phyloP scores from a whole-genome alignment of 2,888 invertebrate species.

The Agonopterix subpropinquella region DNA sequence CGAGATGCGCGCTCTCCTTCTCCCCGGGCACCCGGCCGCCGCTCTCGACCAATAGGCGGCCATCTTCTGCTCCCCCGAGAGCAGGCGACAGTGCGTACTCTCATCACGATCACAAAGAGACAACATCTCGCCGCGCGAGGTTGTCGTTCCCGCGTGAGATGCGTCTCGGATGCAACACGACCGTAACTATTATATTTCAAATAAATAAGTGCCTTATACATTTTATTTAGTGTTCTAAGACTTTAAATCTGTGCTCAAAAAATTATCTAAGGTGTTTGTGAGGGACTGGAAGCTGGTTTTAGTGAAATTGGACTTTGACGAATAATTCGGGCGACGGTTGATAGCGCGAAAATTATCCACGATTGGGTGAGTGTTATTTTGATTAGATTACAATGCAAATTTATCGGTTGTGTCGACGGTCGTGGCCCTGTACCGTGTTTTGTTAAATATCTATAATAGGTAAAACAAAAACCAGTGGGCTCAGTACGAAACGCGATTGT shows the following conservation, averaged over 20 bases:
- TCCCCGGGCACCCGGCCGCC: constrained; percentile 52
- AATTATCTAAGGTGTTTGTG: constrained; percentile 49
- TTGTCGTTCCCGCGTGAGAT: constrained; percentile 60
- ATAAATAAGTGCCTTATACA: constrained; percentile 38
- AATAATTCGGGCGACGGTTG: constrained; percentile 46
- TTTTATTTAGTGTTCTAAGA: constrained; percentile 38
- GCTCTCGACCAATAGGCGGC: constrained; percentile 70
- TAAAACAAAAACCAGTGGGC: constrained; percentile 30
- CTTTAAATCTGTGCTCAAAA: constrained; percentile 57
- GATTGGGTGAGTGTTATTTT: constrained; percentile 68
- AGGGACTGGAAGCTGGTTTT: constrained; percentile 44
- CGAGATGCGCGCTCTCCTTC: constrained; percentile 67
- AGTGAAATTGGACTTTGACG: constrained; percentile 49
- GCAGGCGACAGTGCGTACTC: constrained; percentile 74
- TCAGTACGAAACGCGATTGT: constrained; percentile 34
- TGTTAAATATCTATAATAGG: constrained; percentile 25
- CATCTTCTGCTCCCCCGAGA: constrained; percentile 75
- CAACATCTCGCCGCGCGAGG: constrained; percentile 70
- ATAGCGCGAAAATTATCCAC: constrained; percentile 70
- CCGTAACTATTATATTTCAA: constrained; percentile 38
- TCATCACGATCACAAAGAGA: constrained; percentile 70
- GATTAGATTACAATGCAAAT: constrained; percentile 74
- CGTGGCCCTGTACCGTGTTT: constrained; percentile 35
- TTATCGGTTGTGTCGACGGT: constrained; percentile 48
- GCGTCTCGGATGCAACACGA: constrained; percentile 33